phyloP scores from a whole-genome alignment of 2,888 invertebrate genomes.

The Lysandra bellargus region DNA sequence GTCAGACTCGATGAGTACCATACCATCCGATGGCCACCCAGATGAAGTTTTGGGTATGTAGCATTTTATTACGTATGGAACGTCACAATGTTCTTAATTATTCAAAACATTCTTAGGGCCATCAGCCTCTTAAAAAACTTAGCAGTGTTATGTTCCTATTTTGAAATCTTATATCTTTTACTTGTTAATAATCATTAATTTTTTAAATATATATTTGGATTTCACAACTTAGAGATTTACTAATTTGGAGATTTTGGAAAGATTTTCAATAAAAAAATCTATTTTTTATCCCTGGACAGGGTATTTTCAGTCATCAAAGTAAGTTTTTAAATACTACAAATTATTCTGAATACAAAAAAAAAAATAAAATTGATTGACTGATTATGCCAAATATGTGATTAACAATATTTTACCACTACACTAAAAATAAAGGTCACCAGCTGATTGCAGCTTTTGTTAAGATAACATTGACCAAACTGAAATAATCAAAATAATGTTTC shows the following conservation, averaged over 20 bases:
- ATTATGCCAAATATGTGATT: background rate
- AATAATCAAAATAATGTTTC: conserved; percentile 27
- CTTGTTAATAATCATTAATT: no score
- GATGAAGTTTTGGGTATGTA: conserved; percentile 64
- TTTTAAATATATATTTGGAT: no score
- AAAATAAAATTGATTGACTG: background rate
- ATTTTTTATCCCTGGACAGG: no score
- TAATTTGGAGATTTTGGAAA: no score
- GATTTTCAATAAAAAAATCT: no score
- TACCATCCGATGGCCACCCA: conserved; percentile 64
- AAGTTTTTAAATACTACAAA: background rate
- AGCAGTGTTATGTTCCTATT: no score
- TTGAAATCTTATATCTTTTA: no score
- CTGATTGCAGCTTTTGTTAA: background rate
- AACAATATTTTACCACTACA: conserved; percentile 3
- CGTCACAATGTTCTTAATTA: no score
- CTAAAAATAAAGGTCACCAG: background rate
- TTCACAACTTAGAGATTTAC: no score
- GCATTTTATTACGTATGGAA: background rate
- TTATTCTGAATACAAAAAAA: background rate
- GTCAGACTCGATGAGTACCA: conserved; percentile 62
- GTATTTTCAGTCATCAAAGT: no score
- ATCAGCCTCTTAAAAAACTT: no score
- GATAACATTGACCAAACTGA: conserved; percentile 23
- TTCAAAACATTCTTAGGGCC: no score